Evolutionary conservation across 2,797 vertebrate genomes (phyloP), one percentile per base, ranked within the genome.

Genomic region (Syndactyla subalaris): DNA sequence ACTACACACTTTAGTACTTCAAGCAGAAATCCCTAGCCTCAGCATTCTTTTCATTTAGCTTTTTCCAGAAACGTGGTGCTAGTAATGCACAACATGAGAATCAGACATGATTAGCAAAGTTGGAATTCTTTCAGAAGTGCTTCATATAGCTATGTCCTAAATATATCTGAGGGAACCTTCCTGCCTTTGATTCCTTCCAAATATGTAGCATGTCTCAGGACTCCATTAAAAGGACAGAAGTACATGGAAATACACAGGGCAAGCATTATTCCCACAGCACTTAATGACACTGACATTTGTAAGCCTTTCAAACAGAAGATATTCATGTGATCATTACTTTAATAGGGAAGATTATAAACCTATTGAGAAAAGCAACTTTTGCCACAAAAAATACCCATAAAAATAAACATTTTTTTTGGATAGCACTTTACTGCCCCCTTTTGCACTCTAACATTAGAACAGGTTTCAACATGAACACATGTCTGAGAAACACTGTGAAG

Each of bases 401-500:
- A 95, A 89, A 71, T 45, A 88, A 83, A 71, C 49, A 34, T 63
- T 95, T 96, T 94, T 97, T 95, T 96, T 97, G 96, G 95, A 97
- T 82, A 97, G 98, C 97, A 96, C 98, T 98, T 98, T 97, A 98
- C 98, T 98, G 98, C 98, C 98, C 98, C 97, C 98, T 98, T 97
- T 98, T 98, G 98, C 97, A 97, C 97, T 98, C 96, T 93, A 92
- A 96, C 98, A 97, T 98, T 95, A 98, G 97, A 97, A 98, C 98
- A 98, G 75, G 95, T 93, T 94, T 96, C 93, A 93, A 41, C 54
- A 76, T 24, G 51, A 90, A 77, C 67, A 36, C 38, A 30, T 2
- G 12, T 83, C 41, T 91, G 82, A 95, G 85, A 95, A 97, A 95
- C 21, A 68, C 68, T 65, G 91, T 55, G 87, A 89, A 89, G 68